Percentiles rank a stretch among this genome's conserved stretches.
Conservation (phyloP, 2,888 invertebrate genomes). For the Drosophila robusta region DNA sequence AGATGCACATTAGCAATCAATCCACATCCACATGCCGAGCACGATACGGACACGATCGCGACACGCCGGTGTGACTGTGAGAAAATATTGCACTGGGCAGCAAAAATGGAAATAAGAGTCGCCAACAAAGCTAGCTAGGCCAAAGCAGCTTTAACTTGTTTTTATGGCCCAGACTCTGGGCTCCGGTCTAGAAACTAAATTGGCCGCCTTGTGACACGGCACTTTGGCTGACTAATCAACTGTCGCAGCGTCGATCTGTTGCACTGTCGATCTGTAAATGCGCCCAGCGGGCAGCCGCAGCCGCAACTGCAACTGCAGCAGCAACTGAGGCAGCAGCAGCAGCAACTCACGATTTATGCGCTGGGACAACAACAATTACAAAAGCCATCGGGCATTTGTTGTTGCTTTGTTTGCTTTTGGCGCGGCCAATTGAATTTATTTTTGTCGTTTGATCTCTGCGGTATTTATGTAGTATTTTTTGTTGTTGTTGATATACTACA, state of each 20-base stretch:
- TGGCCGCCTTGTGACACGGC: constrained; percentile 53
- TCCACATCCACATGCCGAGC: constrained; percentile 58
- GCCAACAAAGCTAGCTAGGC: constrained; percentile 29
- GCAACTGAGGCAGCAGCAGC: constrained; percentile 31
- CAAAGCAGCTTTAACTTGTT: constrained; percentile 40
- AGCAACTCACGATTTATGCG: constrained; percentile 50
- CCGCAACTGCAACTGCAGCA: constrained; percentile 35
- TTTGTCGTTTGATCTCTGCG: constrained; percentile 41
- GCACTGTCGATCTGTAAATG: constrained; percentile 29
- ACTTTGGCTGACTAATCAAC: constrained; percentile 60
- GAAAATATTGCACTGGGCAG: constrained; percentile 51
- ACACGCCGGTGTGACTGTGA: constrained; percentile 55
- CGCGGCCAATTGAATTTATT: constrained; percentile 51
- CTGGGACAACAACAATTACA: constrained; percentile 39
- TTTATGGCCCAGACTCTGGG: constrained; percentile 29
- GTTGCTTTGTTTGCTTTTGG: constrained; percentile 25
- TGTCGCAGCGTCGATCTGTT: constrained; percentile 48
- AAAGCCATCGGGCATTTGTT: constrained; percentile 31
- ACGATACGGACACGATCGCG: constrained; percentile 30
- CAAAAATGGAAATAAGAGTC: constrained; percentile 15
- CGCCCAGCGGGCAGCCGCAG: constrained; percentile 40
- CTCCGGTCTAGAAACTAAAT: constrained; percentile 59
- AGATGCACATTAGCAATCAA: constrained; percentile 75
- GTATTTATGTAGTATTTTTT: constrained; percentile 19
- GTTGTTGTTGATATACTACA: constrained; percentile 2